Percentiles rank a stretch among this genome's conserved stretches.
phyloP scores from a whole-genome alignment of 2,113 vertebrate genomes.

The Calyptommatus sinebrachiatus region DNA sequence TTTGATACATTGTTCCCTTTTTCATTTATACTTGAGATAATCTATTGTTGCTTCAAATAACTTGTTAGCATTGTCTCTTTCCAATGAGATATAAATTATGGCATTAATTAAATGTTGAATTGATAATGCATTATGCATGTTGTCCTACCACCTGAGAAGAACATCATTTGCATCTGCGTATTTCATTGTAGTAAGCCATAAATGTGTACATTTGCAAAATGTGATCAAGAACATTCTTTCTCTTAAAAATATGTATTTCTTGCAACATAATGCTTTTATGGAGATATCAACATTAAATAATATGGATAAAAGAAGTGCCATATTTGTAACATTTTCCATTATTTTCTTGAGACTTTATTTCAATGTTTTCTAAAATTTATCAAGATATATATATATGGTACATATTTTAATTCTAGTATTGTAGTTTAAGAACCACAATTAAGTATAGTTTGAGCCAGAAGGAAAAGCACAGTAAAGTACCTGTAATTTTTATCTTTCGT shows the following conservation, averaged over 20 bases:
- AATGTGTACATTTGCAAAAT: constrained; percentile 27
- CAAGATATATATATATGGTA: background rate
- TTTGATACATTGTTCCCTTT: constrained; percentile 28
- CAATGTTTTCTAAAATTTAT: background rate
- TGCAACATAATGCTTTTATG: background rate
- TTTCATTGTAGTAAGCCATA: constrained; percentile 29
- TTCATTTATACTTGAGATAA: constrained; percentile 26
- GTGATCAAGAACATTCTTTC: background rate
- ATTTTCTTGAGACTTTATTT: background rate
- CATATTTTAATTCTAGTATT: constrained; percentile 14
- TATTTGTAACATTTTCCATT: background rate
- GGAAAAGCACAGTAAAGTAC: background rate
- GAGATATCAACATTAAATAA: background rate
- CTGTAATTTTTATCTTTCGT: background rate
- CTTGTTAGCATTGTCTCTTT: constrained; percentile 36
- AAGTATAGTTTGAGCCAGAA: background rate
- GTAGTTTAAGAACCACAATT: background rate
- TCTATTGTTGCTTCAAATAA: constrained; percentile 28
- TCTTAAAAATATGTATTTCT: background rate
- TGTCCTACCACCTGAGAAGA: constrained; percentile 23
- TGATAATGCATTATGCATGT: constrained; percentile 34
- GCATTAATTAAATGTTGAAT: constrained; percentile 35
- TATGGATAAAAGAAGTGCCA: background rate
- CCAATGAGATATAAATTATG: constrained; percentile 1
- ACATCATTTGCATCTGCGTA: background rate